Conservation (phyloP, 2,113 vertebrate genomes). For the Tachycineta bicolor region DNA sequence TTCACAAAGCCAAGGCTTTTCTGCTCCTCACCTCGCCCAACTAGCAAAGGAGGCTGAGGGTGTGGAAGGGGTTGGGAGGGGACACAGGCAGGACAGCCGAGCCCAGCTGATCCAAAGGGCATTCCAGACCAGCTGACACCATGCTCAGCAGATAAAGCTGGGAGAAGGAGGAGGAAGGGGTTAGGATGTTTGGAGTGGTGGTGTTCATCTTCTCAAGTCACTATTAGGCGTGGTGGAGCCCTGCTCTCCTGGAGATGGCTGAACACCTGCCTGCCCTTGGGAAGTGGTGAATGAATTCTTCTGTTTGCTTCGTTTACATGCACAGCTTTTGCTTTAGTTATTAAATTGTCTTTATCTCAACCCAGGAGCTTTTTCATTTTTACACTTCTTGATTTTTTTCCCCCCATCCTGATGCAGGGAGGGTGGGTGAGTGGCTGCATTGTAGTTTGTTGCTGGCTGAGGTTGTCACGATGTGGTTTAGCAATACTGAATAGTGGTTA, state of each 20-base stretch:
- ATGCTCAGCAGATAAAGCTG: not conserved
- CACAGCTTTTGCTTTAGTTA: not conserved
- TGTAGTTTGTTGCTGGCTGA: not conserved
- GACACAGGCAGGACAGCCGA: not conserved
- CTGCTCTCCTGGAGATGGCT: not conserved
- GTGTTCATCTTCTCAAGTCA: not conserved
- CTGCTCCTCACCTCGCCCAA: not conserved
- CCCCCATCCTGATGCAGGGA: too few species aligned
- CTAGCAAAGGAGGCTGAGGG: not conserved
- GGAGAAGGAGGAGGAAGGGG: not conserved
- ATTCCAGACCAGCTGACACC: not conserved
- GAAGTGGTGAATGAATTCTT: not conserved
- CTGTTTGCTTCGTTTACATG: not conserved
- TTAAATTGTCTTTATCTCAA: not conserved
- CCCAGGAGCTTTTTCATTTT: not conserved
- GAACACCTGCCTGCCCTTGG: not conserved
- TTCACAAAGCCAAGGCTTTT: not conserved
- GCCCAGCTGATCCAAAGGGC: not conserved
- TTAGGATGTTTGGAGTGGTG: accelerated
- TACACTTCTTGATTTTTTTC: not conserved
- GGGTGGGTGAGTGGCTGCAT: not conserved
- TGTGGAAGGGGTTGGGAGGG: not conserved
- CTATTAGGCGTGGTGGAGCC: accelerated
- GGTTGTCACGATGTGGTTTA: not conserved
- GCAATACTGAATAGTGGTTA: not conserved